These are phyloP conservation scores for Pristionchus fissidentatus DNA, from an alignment of 2,888 invertebrate genomes.

Conservation along the genomic window DNA sequence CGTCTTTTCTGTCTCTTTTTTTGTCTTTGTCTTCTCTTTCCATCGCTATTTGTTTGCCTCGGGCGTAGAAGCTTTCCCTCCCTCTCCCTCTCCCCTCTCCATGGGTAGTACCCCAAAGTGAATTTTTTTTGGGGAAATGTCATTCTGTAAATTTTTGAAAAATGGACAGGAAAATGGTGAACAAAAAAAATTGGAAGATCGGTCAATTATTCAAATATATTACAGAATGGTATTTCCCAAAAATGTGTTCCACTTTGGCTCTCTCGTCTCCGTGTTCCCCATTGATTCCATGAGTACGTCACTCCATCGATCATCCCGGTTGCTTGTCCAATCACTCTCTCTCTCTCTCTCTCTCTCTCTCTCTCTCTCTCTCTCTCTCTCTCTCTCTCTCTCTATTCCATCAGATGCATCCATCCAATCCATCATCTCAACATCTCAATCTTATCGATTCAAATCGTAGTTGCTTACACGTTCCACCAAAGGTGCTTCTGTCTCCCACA, in stretches of 20 bases:
- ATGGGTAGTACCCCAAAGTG: too few relatives aligned
- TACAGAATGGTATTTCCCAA: too few relatives aligned
- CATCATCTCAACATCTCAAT: not conserved
- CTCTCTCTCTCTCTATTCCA: not conserved
- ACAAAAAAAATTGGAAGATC: too few relatives aligned
- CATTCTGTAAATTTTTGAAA: too few relatives aligned
- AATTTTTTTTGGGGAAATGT: too few relatives aligned
- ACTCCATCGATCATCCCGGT: not conserved
- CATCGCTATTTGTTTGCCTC: slow-evolving; percentile 1
- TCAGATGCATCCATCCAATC: not conserved
- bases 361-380: slow-evolving; percentile 16
- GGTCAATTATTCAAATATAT: too few relatives aligned
- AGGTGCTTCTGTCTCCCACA: not conserved
- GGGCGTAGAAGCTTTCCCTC: slow-evolving; percentile 20
- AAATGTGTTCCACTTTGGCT: too few relatives aligned
- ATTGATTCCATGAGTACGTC: not conserved
- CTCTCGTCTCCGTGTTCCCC: not conserved
- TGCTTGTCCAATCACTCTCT: not conserved
- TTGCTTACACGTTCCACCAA: not conserved
- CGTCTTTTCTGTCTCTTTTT: not conserved
- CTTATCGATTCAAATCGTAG: slow-evolving; percentile 4
- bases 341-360: not conserved
- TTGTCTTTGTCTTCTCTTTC: not conserved
- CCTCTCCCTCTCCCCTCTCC: not conserved
- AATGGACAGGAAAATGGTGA: too few relatives aligned